A percentile compares a stretch with the other conserved stretches of the same genome.
Conservation (phyloP, 1,140 invertebrate species). For the Papilio polyxenes region DNA sequence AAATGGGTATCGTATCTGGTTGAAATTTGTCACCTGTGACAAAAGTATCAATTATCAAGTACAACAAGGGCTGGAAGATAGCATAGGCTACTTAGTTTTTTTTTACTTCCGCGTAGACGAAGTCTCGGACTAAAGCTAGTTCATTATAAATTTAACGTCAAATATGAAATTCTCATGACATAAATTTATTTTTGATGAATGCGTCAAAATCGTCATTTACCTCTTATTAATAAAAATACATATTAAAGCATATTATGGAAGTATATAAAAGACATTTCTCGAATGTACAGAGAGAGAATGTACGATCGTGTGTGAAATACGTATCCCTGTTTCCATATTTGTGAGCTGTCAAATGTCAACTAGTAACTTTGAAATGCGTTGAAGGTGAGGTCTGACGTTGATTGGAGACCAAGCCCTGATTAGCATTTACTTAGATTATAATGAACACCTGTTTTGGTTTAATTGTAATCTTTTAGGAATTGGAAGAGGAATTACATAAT, state of each 20-base stretch:
- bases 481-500: not conserved
- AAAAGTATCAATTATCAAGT: too few species aligned
- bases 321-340: not conserved
- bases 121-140: too few species aligned
- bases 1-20: too few species aligned
- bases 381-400: conserved; percentile 1
- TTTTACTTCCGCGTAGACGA: too few species aligned
- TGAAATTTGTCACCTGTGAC: too few species aligned
- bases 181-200: not conserved
- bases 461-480: not conserved
- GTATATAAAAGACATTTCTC: not conserved
- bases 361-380: not conserved
- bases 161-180: not conserved
- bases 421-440: not conserved
- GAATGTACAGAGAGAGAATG: not conserved
- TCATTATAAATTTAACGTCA: too few species aligned
- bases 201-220: not conserved
- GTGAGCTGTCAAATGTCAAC: not conserved
- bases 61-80: too few species aligned
- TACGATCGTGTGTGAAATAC: not conserved
- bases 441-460: not conserved
- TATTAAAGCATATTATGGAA: not conserved
- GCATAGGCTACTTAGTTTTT: too few species aligned
- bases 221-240: not conserved
- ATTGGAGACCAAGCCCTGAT: not conserved